Conservation (phyloP, 2,888 invertebrate genomes). For the Prenolepis imparis region DNA sequence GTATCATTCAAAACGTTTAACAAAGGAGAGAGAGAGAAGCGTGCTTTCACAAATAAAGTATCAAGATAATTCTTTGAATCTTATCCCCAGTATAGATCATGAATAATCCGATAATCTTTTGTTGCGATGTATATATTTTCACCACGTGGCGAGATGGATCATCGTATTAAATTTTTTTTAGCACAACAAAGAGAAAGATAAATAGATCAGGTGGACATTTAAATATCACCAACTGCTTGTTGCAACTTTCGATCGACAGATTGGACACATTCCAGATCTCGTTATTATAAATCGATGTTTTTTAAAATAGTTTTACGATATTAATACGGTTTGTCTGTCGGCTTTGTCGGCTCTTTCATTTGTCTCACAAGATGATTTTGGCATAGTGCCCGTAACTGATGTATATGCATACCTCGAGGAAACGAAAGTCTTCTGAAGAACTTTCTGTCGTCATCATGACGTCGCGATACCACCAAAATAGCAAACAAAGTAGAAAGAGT, state of each 20-base stretch:
- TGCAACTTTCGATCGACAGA: slow-evolving; percentile 4
- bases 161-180: slow-evolving; percentile 16
- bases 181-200: neutral
- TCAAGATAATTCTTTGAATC: neutral
- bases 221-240: neutral
- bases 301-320: slow-evolving; percentile 48
- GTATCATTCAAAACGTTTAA: neutral
- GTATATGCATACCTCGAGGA: slow-evolving; percentile 30
- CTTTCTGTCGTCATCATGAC: slow-evolving; percentile 30
- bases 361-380: slow-evolving; percentile 50
- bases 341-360: slow-evolving; percentile 6
- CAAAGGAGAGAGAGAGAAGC: neutral
- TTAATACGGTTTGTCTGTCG: slow-evolving; percentile 47
- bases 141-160: neutral
- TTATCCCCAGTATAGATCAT: neutral
- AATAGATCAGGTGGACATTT: neutral
- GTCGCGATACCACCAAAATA: slow-evolving; percentile 55
- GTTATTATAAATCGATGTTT: slow-evolving; percentile 47
- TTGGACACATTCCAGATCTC: slow-evolving; percentile 7
- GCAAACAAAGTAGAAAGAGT: slow-evolving; percentile 43
- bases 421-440: slow-evolving; percentile 37
- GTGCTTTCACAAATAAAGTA: neutral
- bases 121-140: slow-evolving; percentile 1
- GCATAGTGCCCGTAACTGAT: slow-evolving; percentile 58
- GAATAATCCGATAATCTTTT: slow-evolving; percentile 11